Evolutionary conservation across 2,113 vertebrate species (phyloP).

Genomic region (Astur gentilis): DNA sequence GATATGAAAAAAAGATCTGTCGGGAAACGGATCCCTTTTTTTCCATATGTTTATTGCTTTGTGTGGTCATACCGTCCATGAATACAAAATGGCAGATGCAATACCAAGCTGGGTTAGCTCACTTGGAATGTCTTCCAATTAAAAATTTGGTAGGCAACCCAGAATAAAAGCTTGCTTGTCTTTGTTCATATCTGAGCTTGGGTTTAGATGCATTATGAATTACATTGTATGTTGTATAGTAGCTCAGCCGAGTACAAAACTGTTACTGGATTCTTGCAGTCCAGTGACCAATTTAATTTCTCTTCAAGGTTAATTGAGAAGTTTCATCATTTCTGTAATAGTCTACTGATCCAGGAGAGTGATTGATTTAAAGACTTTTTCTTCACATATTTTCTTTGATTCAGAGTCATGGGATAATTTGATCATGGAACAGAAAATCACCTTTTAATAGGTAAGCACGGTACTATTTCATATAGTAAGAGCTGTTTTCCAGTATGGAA

Average conservation of each 20-base stretch:
- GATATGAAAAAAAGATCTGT: background rate
- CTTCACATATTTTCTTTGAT: background rate
- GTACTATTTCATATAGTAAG: background rate
- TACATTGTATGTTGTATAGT: background rate
- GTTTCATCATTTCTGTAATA: background rate
- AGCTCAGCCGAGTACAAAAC: background rate
- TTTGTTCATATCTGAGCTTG: background rate
- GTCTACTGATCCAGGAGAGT: background rate
- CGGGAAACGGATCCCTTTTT: background rate
- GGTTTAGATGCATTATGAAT: rapidly evolving
- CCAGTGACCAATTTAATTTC: background rate
- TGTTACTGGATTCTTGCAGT: background rate
- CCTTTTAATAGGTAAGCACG: background rate
- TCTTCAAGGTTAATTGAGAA: background rate
- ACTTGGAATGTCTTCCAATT: background rate
- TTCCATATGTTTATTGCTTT: background rate
- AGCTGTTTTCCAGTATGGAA: background rate
- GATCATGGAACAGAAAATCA: background rate
- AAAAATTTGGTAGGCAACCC: background rate
- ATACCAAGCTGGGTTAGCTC: background rate
- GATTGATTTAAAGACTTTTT: background rate
- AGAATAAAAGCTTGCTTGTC: background rate
- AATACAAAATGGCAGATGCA: background rate
- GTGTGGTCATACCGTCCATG: background rate
- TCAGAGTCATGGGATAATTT: background rate